Conservation (phyloP, 2,797 vertebrate species). For the Bufotes viridis region DNA sequence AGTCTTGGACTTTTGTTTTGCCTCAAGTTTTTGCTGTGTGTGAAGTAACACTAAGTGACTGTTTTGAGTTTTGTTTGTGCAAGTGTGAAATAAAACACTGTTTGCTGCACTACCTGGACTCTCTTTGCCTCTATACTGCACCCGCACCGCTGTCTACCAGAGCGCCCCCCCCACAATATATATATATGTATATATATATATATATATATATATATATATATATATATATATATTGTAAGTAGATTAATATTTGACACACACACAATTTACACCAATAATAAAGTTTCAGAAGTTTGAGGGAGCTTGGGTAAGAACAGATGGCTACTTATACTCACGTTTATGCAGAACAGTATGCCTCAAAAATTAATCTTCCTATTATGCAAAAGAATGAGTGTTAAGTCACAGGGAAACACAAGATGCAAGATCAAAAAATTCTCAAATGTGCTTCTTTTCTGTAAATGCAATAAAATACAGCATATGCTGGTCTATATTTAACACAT, state of each 20-base stretch:
- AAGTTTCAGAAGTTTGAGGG: not conserved
- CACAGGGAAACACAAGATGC: not conserved
- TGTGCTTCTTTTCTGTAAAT: not conserved
- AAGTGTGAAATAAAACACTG: too few relatives aligned
- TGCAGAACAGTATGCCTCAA: constrained; percentile 24
- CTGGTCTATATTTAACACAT: not conserved
- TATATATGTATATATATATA: too few relatives aligned
- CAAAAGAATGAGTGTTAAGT: not conserved
- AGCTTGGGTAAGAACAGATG: constrained; percentile 23
- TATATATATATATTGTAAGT: not conserved
- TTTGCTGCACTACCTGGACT: too few relatives aligned
- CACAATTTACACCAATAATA: not conserved
- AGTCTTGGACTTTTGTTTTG: too few relatives aligned
- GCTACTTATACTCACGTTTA: constrained; percentile 29
- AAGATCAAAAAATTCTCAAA: not conserved
- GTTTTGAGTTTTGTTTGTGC: too few relatives aligned
- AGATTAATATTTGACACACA: not conserved
- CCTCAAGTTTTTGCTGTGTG: too few relatives aligned
- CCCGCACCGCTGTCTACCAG: too few relatives aligned
- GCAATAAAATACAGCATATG: not conserved
- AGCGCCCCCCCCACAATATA: too few relatives aligned
- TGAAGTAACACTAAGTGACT: too few relatives aligned
- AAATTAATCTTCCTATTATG: constrained; percentile 3
- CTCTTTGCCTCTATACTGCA: too few relatives aligned
- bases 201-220: too few relatives aligned